A percentile compares a stretch with the other conserved stretches of the same genome.
Evolutionary conservation across 1,140 invertebrate genomes (phyloP).

Genomic region (Heliconius melpomene): DNA sequence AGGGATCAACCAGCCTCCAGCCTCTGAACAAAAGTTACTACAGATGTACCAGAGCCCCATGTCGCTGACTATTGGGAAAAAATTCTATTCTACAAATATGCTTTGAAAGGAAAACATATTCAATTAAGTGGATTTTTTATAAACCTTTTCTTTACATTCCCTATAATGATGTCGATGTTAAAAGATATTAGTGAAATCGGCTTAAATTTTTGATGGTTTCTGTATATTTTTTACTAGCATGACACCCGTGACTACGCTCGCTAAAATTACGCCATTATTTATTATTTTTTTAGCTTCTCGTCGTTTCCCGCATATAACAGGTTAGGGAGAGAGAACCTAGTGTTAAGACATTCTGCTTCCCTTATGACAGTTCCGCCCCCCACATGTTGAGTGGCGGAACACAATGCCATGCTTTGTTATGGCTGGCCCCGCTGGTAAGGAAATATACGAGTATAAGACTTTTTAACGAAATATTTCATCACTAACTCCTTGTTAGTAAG

Average conservation of each 20-base stretch:
- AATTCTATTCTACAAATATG: slow-evolving; percentile 6
- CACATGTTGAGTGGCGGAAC: too few relatives aligned
- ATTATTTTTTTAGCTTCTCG: too few relatives aligned
- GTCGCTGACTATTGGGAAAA: slow-evolving; percentile 10
- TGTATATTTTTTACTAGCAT: not conserved
- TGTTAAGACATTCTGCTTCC: too few relatives aligned
- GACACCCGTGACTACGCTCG: too few relatives aligned
- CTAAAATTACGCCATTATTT: too few relatives aligned
- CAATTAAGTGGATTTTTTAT: slow-evolving; percentile 3
- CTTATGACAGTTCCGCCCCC: too few relatives aligned
- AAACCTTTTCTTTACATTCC: not conserved
- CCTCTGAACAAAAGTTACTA: slow-evolving; percentile 2
- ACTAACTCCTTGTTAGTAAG: not conserved
- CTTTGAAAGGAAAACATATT: slow-evolving; percentile 12
- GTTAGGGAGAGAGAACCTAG: too few relatives aligned
- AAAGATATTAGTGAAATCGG: not conserved
- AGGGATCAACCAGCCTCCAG: not conserved
- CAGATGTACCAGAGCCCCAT: not conserved
- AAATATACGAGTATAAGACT: not conserved
- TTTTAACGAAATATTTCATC: not conserved
- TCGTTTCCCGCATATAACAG: too few relatives aligned
- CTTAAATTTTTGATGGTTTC: not conserved
- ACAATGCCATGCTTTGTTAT: too few relatives aligned
- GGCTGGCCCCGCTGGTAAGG: not conserved
- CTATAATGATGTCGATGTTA: slow-evolving; percentile 1